These are phyloP conservation scores for Theristicus caerulescens DNA, from an alignment of 2,113 vertebrate genomes.

Conservation along the genomic window DNA sequence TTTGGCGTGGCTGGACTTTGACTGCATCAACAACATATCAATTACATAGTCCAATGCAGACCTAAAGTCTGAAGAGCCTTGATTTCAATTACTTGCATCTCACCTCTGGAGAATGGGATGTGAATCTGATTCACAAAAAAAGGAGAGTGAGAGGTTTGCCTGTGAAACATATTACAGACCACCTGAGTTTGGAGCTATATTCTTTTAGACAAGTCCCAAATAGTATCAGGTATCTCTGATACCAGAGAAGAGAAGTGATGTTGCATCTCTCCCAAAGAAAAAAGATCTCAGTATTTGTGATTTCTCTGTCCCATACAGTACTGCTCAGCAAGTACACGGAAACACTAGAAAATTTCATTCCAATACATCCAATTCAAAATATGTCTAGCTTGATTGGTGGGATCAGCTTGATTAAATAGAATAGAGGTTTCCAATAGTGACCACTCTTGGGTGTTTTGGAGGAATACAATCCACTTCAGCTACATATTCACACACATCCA, in stretches of 20 bases:
- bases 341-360: neutral
- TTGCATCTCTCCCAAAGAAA: neutral
- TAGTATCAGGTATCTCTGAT: neutral
- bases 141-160: neutral
- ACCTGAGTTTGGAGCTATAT: neutral
- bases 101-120: neutral
- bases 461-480: neutral
- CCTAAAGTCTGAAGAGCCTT: neutral
- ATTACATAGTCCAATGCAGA: neutral
- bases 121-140: neutral
- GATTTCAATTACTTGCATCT: neutral
- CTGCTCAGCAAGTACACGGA: neutral
- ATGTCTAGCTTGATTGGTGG: neutral
- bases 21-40: neutral
- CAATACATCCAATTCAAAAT: neutral
- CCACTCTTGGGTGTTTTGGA: neutral
- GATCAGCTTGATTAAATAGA: neutral
- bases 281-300: neutral
- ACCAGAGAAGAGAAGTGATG: neutral
- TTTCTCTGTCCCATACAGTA: neutral
- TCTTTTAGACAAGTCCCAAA: neutral
- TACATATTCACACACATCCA: neutral
- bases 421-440: neutral
- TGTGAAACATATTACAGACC: neutral
- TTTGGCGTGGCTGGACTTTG: neutral